phyloP scores from a whole-genome alignment of 2,888 invertebrate genomes.

The Unio pictorum region DNA sequence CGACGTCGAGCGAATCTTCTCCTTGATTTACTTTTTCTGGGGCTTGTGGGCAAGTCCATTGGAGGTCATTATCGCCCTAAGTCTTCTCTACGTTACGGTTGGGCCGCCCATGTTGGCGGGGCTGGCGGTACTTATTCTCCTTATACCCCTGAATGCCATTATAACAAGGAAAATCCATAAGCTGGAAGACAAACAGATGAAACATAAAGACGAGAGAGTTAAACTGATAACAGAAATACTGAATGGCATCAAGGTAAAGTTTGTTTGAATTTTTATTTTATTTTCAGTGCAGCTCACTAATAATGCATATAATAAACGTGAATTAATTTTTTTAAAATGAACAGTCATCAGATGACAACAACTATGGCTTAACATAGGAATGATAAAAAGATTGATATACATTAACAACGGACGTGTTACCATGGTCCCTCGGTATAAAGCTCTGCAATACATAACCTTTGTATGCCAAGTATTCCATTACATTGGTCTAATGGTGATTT shows the following conservation, averaged over 20 bases:
- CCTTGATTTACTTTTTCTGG: slow-evolving; percentile 58
- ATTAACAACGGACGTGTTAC: too few relatives aligned
- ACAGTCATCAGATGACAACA: too few relatives aligned
- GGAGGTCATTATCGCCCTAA: slow-evolving; percentile 87
- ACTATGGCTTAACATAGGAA: too few relatives aligned
- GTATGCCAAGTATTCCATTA: too few relatives aligned
- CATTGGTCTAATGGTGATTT: too few relatives aligned
- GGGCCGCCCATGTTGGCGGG: slow-evolving; percentile 77
- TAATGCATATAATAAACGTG: too few relatives aligned
- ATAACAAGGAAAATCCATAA: slow-evolving; percentile 58
- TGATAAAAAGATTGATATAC: too few relatives aligned
- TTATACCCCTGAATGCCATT: slow-evolving; percentile 77
- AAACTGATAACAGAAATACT: slow-evolving; percentile 63
- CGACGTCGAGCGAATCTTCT: slow-evolving; percentile 66
- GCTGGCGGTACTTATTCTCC: slow-evolving; percentile 88
- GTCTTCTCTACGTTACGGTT: slow-evolving; percentile 73
- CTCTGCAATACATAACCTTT: too few relatives aligned
- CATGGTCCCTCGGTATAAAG: too few relatives aligned
- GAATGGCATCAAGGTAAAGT: slow-evolving; percentile 61
- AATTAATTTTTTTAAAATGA: too few relatives aligned
- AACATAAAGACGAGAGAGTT: slow-evolving; percentile 59
- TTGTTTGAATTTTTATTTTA: too few relatives aligned
- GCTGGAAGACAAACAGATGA: slow-evolving; percentile 59
- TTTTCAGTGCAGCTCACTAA: too few relatives aligned
- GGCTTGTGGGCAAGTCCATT: slow-evolving; percentile 76